Evolutionary conservation across 2,888 invertebrate genomes (phyloP), one percentile per base, ranked within the genome.

Genomic region (Lissocephala sabroskyi): DNA sequence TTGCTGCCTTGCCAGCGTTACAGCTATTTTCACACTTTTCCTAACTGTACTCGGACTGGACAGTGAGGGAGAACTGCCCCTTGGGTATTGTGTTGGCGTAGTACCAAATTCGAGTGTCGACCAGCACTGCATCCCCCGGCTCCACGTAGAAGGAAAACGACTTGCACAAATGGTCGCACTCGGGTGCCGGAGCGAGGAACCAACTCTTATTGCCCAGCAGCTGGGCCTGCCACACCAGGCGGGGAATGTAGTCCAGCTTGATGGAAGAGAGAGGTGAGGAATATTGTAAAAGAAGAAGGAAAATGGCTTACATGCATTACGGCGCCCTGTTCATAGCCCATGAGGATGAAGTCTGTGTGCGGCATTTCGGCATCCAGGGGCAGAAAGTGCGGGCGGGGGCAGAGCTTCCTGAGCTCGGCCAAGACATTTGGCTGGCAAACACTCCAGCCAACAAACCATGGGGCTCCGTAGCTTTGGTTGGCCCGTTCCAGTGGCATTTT

Each of bases 161-260:
- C 52, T 88, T 85, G 81, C 96, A 96, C 47, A 90, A 81, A 75
- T 88, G 82, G 82, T 95, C 93, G 86, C 95, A 95, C 85, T 96
- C 96, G 0, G 95, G 93, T 1, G 94, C 92, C 0, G 96, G 96
- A 10, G 91, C 89, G 28, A 96, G 84, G 14, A 87, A 86, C 96
- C 96, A 97, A 9, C 88, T 91, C 86, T 96, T 97, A 66, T 89
- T 90, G 1, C 96, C 96, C 64, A 88, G 87, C 11, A 96, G 87
- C 85, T 96, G 96, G 2, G 95, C 96, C 85, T 96, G 96, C 96
- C 96, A 96, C 89, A 96, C 95, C 23, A 96, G 87, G 53, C 96
- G 89, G 63, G 92, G 90, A 62, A 96, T 96, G 80, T 94, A 95
- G 85, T 96, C 96, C 81, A 96, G 85, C 96, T 96, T 82, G 48